phyloP scores from a whole-genome alignment of 35 echinoderm and acorn worm species.

The Holothuria glaberrima region DNA sequence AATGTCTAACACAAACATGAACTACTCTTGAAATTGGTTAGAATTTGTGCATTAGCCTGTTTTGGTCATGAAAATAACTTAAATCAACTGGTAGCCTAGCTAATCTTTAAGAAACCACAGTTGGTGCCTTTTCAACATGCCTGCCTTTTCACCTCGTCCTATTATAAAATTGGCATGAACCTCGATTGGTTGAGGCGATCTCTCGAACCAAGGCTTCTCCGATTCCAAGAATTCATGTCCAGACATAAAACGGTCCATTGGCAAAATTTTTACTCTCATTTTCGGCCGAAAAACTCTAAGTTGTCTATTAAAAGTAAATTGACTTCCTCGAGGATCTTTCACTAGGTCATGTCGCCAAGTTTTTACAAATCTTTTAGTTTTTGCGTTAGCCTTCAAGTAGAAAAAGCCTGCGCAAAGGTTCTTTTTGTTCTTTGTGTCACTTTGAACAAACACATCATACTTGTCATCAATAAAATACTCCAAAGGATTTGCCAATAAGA shows the following conservation, averaged over 20 bases:
- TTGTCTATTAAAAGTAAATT: background rate
- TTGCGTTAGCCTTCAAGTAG: conserved; percentile 2
- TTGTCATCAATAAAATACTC: too few species aligned
- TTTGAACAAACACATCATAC: too few species aligned
- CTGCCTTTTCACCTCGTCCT: background rate
- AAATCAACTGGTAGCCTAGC: too few species aligned
- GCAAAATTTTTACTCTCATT: conserved; percentile 8
- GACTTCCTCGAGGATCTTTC: background rate
- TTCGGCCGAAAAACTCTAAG: background rate
- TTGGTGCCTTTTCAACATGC: background rate
- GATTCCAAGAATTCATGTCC: background rate
- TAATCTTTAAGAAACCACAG: conserved; percentile 28
- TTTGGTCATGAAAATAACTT: too few species aligned
- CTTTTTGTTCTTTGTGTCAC: background rate
- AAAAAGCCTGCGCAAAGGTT: conserved; percentile 8
- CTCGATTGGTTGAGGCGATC: conserved; percentile 1
- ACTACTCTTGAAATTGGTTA: too few species aligned
- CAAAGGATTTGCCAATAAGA: too few species aligned
- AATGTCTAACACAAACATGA: too few species aligned
- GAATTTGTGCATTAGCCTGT: too few species aligned
- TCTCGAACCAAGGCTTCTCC: background rate
- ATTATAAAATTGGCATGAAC: conserved; percentile 40
- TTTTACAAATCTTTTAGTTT: background rate
- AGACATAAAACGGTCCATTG: conserved; percentile 3
- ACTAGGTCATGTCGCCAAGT: background rate